These are phyloP conservation scores for Vireo griseus DNA, from an alignment of 2,797 vertebrate species.

Conservation along the genomic window DNA sequence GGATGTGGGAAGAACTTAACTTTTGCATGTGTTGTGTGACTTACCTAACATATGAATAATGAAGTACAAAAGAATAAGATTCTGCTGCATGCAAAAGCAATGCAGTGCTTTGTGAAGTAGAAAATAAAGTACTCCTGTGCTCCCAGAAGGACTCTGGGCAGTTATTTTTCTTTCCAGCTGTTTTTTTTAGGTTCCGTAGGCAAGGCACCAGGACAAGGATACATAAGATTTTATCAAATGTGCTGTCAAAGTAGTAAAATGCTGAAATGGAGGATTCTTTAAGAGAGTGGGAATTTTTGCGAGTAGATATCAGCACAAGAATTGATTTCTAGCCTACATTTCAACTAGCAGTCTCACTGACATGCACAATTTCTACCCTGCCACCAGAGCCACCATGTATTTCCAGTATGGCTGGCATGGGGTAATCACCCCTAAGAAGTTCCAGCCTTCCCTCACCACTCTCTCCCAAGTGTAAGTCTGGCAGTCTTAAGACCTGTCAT, in stretches of 20 bases:
- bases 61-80: neutral
- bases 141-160: neutral
- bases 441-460: neutral
- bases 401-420: fast-evolving
- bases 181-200: neutral
- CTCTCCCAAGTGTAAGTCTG: neutral
- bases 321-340: neutral
- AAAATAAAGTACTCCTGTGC: neutral
- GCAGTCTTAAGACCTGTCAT: neutral
- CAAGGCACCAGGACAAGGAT: neutral
- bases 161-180: neutral
- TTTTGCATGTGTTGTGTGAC: neutral
- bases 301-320: neutral
- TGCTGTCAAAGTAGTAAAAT: neutral
- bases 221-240: neutral
- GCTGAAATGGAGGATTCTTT: neutral
- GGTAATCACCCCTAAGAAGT: too few relatives aligned
- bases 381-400: fast-evolving
- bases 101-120: neutral
- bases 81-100: neutral
- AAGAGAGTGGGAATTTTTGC: neutral
- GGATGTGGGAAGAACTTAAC: neutral
- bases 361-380: neutral
- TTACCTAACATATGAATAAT: neutral
- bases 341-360: neutral